phyloP scores from a whole-genome alignment of 2,797 vertebrate genomes.

The Cyclopterus lumpus region DNA sequence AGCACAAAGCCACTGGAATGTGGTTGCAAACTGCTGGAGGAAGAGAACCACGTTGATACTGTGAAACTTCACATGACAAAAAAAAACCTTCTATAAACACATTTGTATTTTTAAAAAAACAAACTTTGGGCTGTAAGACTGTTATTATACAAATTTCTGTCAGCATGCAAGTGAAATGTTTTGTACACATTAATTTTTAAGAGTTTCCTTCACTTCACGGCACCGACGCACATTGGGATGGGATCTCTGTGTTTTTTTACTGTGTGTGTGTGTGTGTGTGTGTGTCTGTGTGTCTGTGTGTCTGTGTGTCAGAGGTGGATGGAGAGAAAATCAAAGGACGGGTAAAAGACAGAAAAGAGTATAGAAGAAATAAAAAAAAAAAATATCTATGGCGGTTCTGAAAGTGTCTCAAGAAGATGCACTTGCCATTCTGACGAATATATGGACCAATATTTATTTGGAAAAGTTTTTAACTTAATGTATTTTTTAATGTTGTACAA shows the following conservation, averaged over 20 bases:
- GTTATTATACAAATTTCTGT: constrained; percentile 59
- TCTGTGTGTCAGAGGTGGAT: constrained; percentile 29
- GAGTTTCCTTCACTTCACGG: constrained; percentile 24
- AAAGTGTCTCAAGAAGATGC: constrained; percentile 70
- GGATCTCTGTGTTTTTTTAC: too few species aligned
- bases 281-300: too few species aligned
- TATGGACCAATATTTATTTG: constrained; percentile 77
- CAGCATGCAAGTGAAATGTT: constrained; percentile 59
- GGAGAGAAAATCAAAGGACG: constrained; percentile 26
- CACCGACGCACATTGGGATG: too few species aligned
- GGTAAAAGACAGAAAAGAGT: constrained; percentile 2
- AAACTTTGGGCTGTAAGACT: constrained; percentile 61
- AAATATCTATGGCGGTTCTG: constrained; percentile 25
- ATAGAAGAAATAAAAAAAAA: background rate
- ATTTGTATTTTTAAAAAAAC: constrained; percentile 52
- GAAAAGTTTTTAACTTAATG: constrained; percentile 62
- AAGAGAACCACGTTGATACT: constrained; percentile 65
- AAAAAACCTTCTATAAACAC: constrained; percentile 53
- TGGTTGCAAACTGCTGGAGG: constrained; percentile 18
- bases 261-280: too few species aligned
- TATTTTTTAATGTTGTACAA: constrained; percentile 61
- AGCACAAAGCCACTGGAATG: constrained; percentile 29
- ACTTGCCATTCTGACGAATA: constrained; percentile 50
- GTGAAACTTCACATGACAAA: constrained; percentile 63
- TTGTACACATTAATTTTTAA: constrained; percentile 32